Percentiles rank a stretch among this genome's conserved stretches.
phyloP scores from a whole-genome alignment of 2,797 vertebrate genomes.

The Luscinia megarhynchos region DNA sequence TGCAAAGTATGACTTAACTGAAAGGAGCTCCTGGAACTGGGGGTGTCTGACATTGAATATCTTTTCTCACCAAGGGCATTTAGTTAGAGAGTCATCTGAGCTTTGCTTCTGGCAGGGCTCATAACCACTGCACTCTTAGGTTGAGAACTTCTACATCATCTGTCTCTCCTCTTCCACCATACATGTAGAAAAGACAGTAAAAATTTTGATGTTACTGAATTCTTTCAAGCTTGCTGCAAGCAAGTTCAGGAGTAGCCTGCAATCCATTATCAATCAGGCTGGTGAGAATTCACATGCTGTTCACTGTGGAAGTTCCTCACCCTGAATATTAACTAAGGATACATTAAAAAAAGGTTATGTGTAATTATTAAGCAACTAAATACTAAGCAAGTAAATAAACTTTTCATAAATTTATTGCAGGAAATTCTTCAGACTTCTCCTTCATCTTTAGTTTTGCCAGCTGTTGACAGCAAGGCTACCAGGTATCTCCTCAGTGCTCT shows the following conservation, averaged over 20 bases:
- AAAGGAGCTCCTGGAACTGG: not conserved
- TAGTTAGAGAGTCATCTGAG: not conserved
- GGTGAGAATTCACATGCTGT: not conserved
- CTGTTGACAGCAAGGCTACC: constrained; percentile 68
- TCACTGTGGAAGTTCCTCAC: not conserved
- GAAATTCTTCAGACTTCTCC: constrained; percentile 67
- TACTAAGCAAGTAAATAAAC: constrained; percentile 15
- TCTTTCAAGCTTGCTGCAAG: not conserved
- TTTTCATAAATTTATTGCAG: constrained; percentile 54
- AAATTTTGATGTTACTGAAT: not conserved
- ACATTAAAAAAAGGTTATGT: not conserved
- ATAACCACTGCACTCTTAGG: not conserved
- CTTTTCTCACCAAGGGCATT: not conserved
- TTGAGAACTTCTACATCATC: not conserved
- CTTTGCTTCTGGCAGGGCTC: not conserved
- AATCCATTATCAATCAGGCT: not conserved
- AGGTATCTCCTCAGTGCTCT: constrained; percentile 44
- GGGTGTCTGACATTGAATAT: not conserved
- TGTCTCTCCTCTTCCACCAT: not conserved
- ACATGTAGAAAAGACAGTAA: not conserved
- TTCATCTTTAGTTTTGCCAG: constrained; percentile 74
- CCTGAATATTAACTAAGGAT: not conserved
- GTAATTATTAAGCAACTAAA: constrained; percentile 14
- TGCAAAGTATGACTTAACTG: not conserved
- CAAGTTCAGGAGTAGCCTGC: not conserved